Evolutionary conservation across 2,113 vertebrate genomes (phyloP).

Genomic region (Antennarius striatus): DNA sequence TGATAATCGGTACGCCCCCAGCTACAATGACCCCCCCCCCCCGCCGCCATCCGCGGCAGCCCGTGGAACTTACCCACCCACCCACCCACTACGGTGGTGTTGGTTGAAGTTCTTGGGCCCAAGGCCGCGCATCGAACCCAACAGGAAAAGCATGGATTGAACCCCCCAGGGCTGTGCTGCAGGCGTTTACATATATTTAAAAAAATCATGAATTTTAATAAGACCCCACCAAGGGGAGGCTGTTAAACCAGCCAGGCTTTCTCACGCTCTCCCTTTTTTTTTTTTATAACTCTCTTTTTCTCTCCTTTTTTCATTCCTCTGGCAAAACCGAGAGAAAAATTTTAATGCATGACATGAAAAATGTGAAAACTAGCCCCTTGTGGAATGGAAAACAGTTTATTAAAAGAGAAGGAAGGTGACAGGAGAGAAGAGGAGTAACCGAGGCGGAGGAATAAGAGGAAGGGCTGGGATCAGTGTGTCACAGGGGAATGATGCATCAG

Average conservation of each 20-base stretch:
- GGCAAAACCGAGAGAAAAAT: conserved; percentile 54
- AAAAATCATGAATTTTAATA: conserved; percentile 78
- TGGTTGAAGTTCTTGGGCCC: conserved; percentile 54
- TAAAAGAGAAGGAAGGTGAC: conserved; percentile 56
- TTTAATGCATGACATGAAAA: conserved; percentile 70
- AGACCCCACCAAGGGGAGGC: conserved; percentile 39
- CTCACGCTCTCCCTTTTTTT: neutral
- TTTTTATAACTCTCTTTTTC: conserved; percentile 23
- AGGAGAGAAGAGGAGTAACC: conserved; percentile 25
- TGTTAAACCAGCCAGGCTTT: conserved; percentile 41
- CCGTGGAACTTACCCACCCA: conserved; percentile 5
- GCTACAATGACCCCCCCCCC: conserved; percentile 29
- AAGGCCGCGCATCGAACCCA: conserved; percentile 45
- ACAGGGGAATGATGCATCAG: conserved; percentile 27
- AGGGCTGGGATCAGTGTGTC: conserved; percentile 12
- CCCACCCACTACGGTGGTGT: conserved; percentile 11
- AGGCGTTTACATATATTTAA: conserved; percentile 76
- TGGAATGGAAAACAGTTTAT: conserved; percentile 52
- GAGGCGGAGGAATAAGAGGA: conserved; percentile 12
- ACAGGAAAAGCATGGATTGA: conserved; percentile 46
- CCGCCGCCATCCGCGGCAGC: conserved; percentile 9
- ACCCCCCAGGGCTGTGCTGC: conserved; percentile 56
- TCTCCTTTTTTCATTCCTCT: conserved; percentile 40
- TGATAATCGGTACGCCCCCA: conserved; percentile 53
- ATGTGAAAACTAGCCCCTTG: conserved; percentile 63